These are phyloP conservation scores for Drosophila paracracens DNA, from an alignment of 2,888 invertebrate species.

Conservation along the genomic window DNA sequence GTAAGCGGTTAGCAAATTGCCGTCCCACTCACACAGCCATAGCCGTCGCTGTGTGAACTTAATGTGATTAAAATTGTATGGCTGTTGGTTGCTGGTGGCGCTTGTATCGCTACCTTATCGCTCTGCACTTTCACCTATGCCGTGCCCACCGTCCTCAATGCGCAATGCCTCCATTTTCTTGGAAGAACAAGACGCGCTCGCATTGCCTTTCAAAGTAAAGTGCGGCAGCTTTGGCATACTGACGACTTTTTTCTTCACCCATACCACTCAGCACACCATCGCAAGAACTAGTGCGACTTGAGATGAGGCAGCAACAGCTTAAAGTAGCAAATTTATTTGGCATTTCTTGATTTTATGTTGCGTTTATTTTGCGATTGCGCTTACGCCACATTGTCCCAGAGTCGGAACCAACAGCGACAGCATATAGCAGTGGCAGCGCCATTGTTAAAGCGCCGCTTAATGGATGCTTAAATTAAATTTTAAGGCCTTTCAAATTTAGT, in stretches of 20 bases:
- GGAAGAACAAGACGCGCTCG: slow-evolving; percentile 15
- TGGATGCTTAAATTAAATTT: slow-evolving; percentile 77
- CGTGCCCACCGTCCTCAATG: slow-evolving; percentile 12
- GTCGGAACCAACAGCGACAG: slow-evolving; percentile 2
- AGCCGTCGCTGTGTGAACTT: slow-evolving; percentile 58
- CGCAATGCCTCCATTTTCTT: slow-evolving; percentile 8
- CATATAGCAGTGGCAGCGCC: slow-evolving; percentile 18
- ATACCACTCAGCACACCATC: not conserved
- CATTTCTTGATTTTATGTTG: slow-evolving; percentile 73
- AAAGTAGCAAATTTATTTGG: slow-evolving; percentile 76
- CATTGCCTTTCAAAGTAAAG: slow-evolving; percentile 59
- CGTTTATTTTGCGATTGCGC: slow-evolving; percentile 70
- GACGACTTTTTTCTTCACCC: slow-evolving; percentile 10
- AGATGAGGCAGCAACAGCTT: slow-evolving; percentile 53
- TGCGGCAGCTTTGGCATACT: slow-evolving; percentile 49
- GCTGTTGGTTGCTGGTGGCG: slow-evolving; percentile 38
- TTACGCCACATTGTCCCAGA: slow-evolving; percentile 51
- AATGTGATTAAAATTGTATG: slow-evolving; percentile 79
- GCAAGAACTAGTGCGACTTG: slow-evolving; percentile 33
- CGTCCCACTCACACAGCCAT: slow-evolving; percentile 15
- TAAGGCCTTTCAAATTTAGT: slow-evolving; percentile 77
- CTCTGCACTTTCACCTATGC: slow-evolving; percentile 55
- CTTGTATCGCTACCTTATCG: slow-evolving; percentile 39
- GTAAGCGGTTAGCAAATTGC: slow-evolving; percentile 22
- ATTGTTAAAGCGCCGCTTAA: slow-evolving; percentile 68